Evolutionary conservation across 2,888 invertebrate genomes (phyloP), one percentile per base, ranked within the genome.

Genomic region (Torymus texanus): DNA sequence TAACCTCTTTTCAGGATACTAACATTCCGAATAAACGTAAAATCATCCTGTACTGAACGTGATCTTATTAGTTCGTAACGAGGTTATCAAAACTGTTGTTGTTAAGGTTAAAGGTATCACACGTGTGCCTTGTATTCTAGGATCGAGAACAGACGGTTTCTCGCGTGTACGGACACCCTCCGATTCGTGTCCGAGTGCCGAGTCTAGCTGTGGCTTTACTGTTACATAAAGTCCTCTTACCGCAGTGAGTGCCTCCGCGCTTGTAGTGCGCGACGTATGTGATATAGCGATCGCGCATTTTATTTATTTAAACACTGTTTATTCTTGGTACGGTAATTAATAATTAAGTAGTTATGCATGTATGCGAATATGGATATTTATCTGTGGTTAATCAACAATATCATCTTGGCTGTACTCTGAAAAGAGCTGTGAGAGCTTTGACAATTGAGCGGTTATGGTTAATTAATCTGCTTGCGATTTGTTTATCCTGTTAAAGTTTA

Each of bases 161-260:
- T 77, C 83, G 81, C 81, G 84, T 84, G 86, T 85, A 82, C 84
- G 83, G 84, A 87, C 85, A 87, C 86, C 86, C 88, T 85, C 87
- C 86, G 87, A 88, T 90, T 83, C 89, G 89, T 81, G 84, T 89
- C 86, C 90, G 90, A 90, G 89, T 86, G 82, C 86, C 87, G 85
- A 88, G 87, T 87, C 86, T 71, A 70, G 81, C 79, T 79, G 81
- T 83, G 59, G 78, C 66, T 83, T 87, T 78, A 78, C 71, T 13
- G 29, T 58, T 65, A 53, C n/a, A 76, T 74, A 65, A 67, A 63
- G 16, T 72, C 79, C 75, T 51, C 12, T 62, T 53, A 63, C 87
- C 88, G 87, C 84, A 89, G 90, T 89, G 88, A 88, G 88, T 90
- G 89, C 89, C 89, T 90, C 87, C 87, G 90, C 89, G 90, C 88